These are phyloP conservation scores for Triplophysa tibetana DNA, from an alignment of 2,113 vertebrate species.

Conservation along the genomic window DNA sequence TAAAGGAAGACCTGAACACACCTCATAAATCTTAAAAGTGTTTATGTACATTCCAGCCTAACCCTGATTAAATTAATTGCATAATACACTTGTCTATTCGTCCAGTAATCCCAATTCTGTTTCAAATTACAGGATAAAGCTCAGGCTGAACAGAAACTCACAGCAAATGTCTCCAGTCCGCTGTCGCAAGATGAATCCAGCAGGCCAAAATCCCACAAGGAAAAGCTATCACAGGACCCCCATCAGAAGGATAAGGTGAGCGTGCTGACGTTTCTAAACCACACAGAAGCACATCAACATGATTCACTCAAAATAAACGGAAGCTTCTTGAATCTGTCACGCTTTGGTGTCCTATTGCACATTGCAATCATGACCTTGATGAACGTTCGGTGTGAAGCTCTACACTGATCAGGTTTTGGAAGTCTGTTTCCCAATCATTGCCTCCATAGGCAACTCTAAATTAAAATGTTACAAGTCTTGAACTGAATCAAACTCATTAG, in stretches of 20 bases:
- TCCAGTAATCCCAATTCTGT: not conserved
- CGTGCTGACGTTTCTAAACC: not conserved
- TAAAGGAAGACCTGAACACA: not conserved
- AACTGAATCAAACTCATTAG: too few relatives aligned
- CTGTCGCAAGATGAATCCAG: slow-evolving; percentile 33
- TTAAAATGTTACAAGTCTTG: too few relatives aligned
- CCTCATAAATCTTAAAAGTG: not conserved
- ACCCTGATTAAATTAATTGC: too few relatives aligned
- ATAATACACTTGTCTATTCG: too few relatives aligned
- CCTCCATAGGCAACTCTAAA: too few relatives aligned
- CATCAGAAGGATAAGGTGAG: slow-evolving; percentile 66
- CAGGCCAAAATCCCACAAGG: slow-evolving; percentile 35
- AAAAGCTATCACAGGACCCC: slow-evolving; percentile 54
- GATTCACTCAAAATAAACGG: not conserved
- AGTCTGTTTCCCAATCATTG: too few relatives aligned
- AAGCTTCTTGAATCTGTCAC: not conserved
- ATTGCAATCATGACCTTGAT: not conserved
- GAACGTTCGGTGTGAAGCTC: not conserved
- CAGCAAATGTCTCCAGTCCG: slow-evolving; percentile 4
- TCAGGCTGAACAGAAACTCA: slow-evolving; percentile 8
- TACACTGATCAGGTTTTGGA: not conserved
- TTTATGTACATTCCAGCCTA: too few relatives aligned
- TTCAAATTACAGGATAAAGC: slow-evolving; percentile 22
- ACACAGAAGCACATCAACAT: not conserved
- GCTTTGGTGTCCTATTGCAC: not conserved